These are phyloP conservation scores for Gobio occitaniae DNA, from an alignment of 2,797 vertebrate genomes.

Conservation along the genomic window DNA sequence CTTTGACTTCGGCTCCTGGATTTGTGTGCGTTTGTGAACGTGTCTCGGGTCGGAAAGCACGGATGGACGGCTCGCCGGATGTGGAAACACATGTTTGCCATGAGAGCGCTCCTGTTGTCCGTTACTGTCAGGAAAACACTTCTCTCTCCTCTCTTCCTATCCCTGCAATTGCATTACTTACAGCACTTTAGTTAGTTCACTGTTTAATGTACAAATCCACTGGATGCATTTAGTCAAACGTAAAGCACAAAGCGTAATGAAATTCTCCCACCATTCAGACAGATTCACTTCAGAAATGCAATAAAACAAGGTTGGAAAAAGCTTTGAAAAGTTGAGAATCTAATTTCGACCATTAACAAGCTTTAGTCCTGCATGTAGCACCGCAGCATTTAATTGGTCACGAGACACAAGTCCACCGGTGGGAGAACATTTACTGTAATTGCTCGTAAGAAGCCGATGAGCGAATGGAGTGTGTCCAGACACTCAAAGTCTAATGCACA, in stretches of 20 bases:
- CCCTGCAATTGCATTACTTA: conserved; percentile 6
- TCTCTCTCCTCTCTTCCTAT: background rate
- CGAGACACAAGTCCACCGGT: conserved; percentile 45
- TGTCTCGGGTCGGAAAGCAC: background rate
- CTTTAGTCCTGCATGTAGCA: conserved; percentile 40
- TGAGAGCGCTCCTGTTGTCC: conserved; percentile 14
- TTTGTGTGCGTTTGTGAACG: background rate
- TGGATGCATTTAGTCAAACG: conserved; percentile 32
- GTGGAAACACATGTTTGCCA: conserved; percentile 5
- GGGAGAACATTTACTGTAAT: conserved; percentile 56
- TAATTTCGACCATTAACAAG: conserved; percentile 46
- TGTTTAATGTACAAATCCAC: conserved; percentile 34
- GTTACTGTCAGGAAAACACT: conserved; percentile 10
- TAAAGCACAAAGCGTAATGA: conserved; percentile 29
- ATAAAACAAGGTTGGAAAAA: conserved; percentile 32
- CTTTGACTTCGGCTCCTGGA: background rate
- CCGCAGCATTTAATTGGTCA: conserved; percentile 36
- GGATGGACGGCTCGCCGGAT: background rate
- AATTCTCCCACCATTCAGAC: conserved; percentile 20
- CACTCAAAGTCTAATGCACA: conserved; percentile 76
- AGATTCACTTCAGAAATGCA: conserved; percentile 37
- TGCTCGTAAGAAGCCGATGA: conserved; percentile 51
- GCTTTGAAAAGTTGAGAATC: conserved; percentile 48
- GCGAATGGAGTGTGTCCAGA: conserved; percentile 61
- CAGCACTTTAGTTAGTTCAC: conserved; percentile 35